Percentiles rank a stretch among this genome's conserved stretches.
Conservation (phyloP, 2,113 vertebrate genomes). For the Malurus elegans region DNA sequence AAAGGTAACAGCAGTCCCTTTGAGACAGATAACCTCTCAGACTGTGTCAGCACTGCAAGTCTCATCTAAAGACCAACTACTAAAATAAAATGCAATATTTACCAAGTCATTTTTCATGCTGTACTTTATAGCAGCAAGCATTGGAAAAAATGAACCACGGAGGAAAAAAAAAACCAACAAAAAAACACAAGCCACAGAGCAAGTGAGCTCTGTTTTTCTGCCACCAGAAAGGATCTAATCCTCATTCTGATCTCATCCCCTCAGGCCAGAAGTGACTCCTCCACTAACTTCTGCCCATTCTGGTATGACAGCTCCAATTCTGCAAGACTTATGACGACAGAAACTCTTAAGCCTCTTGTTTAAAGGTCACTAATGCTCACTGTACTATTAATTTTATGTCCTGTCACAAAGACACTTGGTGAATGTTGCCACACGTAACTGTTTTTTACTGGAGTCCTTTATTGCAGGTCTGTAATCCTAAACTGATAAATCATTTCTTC, state of each 20-base stretch:
- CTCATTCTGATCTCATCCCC: neutral
- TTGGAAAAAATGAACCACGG: neutral
- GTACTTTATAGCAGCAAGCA: neutral
- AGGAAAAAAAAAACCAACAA: neutral
- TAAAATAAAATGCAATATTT: constrained; percentile 23
- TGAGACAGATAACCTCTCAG: neutral
- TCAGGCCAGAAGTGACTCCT: neutral
- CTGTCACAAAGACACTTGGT: neutral
- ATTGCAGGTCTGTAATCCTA: neutral
- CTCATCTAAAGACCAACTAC: constrained; percentile 5
- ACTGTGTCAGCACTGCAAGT: neutral
- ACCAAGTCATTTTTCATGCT: constrained; percentile 1
- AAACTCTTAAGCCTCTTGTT: neutral
- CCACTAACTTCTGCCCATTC: neutral
- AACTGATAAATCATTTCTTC: neutral
- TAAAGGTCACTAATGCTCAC: neutral
- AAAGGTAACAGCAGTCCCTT: neutral
- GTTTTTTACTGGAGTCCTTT: neutral
- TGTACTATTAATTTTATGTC: neutral
- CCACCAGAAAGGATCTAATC: neutral
- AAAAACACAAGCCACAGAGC: neutral
- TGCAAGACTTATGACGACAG: neutral
- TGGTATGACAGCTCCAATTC: neutral
- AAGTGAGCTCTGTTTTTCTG: neutral
- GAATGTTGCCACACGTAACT: neutral